Base-by-base conservation (phyloP, 2,888 invertebrate genomes). In the Hydroisotoma schaefferi region DNA sequence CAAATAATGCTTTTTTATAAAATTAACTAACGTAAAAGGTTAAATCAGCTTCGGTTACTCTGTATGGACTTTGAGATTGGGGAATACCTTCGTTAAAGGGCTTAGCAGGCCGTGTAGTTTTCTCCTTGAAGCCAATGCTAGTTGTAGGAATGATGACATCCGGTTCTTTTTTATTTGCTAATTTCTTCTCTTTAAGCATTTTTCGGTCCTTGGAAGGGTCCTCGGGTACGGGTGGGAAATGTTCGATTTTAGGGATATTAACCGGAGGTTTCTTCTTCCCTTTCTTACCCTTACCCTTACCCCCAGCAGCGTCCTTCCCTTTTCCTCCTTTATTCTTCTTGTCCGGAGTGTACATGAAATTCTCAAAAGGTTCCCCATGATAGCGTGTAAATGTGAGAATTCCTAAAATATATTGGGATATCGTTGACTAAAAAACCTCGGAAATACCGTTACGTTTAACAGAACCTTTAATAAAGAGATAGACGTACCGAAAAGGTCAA, bases 311-410 rank as follows among this genome's bases (percentile, higher is more conserved):
- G 8, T 49, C 20, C 23, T 54, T 37, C 23, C 37, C 46, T 44
- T 61, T 65, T 15, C 52, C 55, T 20, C 64, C 59, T 25, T 20
- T 15, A 25, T 55, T 52, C 33, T 63, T 64, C 57, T 70, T 70
- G 23, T 65, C 64, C 5, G 55, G 57, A 5, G 57, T 38, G 59
- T 65, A 68, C 68, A 71, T 71, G 29, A 68, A 71, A 5, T 63
- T 63, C 47, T 68, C 68, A 43, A 67, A 71, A 18, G 67, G 61
- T 18, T 22, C 61, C 10, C 71, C 71, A 62, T 69, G 62, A 47
- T 59, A 61, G 25, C 69, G 40, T 2, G 71, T 71, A 46, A 69
- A 69, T 10, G 68, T 71, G 22, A 71, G 51, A 18, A 69, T 33
- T 18, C 71, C 70, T 70, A 26, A 15, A 49, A 48, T 37, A 44